Conservation (phyloP, 2,888 invertebrate genomes). For the Drosophila fungiperda region DNA sequence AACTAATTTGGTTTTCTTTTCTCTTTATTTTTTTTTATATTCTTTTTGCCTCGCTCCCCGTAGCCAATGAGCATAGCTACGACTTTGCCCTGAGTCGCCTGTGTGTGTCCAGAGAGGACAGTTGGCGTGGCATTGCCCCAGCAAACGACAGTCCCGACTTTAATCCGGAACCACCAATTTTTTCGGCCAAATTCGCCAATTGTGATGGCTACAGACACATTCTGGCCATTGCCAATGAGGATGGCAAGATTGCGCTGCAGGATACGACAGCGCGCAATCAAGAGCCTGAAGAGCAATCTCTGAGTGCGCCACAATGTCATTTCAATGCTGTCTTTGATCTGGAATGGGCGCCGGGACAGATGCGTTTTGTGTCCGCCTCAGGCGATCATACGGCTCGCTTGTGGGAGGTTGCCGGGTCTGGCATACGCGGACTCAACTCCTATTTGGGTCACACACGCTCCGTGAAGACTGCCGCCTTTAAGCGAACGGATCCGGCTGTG, state of each 20-base stretch:
- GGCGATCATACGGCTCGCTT: constrained; percentile 93
- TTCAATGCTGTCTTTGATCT: constrained; percentile 96
- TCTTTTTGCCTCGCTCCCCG: constrained; percentile 62
- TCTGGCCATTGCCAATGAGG: constrained; percentile 94
- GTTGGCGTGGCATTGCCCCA: constrained; percentile 88
- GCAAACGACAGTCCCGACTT: constrained; percentile 86
- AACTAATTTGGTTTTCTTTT: constrained; percentile 27
- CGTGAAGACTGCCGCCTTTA: constrained; percentile 92
- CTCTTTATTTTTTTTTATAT: constrained; percentile 5
- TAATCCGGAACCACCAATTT: constrained; percentile 90
- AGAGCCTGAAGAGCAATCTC: constrained; percentile 83
- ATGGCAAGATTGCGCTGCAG: constrained; percentile 88
- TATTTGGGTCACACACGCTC: constrained; percentile 93
- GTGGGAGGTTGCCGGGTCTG: constrained; percentile 89
- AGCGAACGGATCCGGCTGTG: constrained; percentile 89
- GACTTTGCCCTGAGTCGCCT: constrained; percentile 88
- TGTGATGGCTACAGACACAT: constrained; percentile 89
- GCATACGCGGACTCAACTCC: constrained; percentile 85
- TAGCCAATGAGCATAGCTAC: constrained; percentile 87
- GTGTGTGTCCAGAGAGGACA: constrained; percentile 88
- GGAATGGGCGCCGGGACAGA: constrained; percentile 92
- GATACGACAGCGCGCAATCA: constrained; percentile 85
- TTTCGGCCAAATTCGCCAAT: constrained; percentile 92
- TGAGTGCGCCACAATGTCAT: constrained; percentile 88
- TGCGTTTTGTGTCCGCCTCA: constrained; percentile 93